These are phyloP conservation scores for Callimorpha dominula DNA, from an alignment of 2,888 invertebrate genomes.

Conservation along the genomic window DNA sequence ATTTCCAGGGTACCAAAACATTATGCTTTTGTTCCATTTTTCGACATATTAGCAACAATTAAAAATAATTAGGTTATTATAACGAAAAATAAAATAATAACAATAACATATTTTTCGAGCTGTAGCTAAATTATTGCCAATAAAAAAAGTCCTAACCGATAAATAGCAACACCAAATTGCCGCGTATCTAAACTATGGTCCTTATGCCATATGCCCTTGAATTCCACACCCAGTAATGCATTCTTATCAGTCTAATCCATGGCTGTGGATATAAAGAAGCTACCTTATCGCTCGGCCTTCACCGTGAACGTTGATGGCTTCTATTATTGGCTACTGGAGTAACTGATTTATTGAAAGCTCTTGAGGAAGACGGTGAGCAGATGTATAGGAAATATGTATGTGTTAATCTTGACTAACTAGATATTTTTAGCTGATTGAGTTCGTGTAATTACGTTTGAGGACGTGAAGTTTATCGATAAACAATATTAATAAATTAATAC, in stretches of 20 bases:
- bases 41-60: no score
- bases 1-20: no score
- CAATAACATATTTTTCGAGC: no score
- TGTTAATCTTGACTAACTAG: conserved; percentile 8
- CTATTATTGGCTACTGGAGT: background rate
- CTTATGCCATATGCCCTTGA: background rate
- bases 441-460: conserved; percentile 3
- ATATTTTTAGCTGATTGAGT: conserved; percentile 5
- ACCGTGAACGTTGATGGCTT: background rate
- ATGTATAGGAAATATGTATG: conserved; percentile 1
- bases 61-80: no score
- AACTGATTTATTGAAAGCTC: conserved; percentile 7
- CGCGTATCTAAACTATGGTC: background rate
- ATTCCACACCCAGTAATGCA: background rate
- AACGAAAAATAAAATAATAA: no score
- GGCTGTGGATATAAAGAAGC: background rate
- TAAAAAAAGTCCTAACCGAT: background rate
- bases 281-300: conserved; percentile 1
- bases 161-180: background rate
- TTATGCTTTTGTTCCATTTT: no score
- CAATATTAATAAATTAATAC: background rate
- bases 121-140: background rate
- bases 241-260: background rate
- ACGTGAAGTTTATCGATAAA: background rate
- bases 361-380: conserved; percentile 9